Conservation (phyloP, 2,888 invertebrate genomes). For the Pristionchus mayeri region DNA sequence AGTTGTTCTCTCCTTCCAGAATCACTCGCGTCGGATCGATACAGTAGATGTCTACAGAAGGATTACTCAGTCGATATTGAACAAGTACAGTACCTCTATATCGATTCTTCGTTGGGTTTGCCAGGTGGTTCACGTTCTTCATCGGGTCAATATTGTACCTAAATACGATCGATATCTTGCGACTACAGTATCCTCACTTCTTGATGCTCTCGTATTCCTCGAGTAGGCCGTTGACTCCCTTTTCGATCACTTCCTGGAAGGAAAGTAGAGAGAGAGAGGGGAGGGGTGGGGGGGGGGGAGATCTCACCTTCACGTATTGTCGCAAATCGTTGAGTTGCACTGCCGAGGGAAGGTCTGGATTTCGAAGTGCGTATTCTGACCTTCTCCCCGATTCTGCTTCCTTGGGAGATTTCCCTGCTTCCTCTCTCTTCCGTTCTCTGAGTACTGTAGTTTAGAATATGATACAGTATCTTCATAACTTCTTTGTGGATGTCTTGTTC, state of each 20-base stretch:
- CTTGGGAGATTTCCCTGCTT: not conserved
- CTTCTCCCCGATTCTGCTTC: not conserved
- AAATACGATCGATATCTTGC: no score
- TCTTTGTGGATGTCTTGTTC: no score
- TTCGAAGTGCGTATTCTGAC: not conserved
- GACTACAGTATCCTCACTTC: no score
- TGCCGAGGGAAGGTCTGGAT: not conserved
- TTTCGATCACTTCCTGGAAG: not conserved
- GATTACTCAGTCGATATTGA: not conserved
- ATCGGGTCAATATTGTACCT: slow-evolving; percentile 3
- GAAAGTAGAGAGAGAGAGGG: no score
- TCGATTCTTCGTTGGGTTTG: slow-evolving; percentile 6
- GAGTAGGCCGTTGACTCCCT: not conserved
- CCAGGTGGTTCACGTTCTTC: not conserved
- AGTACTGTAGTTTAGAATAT: no score
- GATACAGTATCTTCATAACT: no score
- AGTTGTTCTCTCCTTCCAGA: slow-evolving; percentile 13
- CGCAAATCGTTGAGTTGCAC: not conserved
- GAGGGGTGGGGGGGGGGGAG: no score
- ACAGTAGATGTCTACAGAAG: not conserved
- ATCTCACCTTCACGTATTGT: slow-evolving; percentile 8
- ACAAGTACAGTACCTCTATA: not conserved
- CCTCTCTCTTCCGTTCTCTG: not conserved
- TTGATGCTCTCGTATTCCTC: slow-evolving; percentile 23
- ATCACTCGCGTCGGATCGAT: slow-evolving; percentile 33